Evolutionary conservation across 2,888 invertebrate genomes (phyloP), one percentile per base, ranked within the genome.

Genomic region (Sinohyriopsis cumingii): DNA sequence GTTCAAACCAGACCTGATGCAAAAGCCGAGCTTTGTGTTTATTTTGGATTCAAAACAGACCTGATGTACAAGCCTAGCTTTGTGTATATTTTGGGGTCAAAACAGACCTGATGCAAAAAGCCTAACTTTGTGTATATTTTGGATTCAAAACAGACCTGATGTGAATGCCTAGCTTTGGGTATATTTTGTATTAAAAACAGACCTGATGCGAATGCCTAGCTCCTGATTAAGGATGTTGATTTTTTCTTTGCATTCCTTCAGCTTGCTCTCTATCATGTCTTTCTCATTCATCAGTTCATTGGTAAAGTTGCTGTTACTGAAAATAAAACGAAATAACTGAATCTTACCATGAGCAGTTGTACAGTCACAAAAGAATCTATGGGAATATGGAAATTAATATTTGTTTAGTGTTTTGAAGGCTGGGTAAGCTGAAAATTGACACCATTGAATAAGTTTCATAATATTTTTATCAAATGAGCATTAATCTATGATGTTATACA

Each of bases 21-120:
- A 96, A 91, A 97, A 96, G 87, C 97, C 96, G 67, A 99, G 92
- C 89, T 99, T n/a, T n/a, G n/a, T 55, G 20, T 59, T 22, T 22
- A 64, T 60, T 5, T 24, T 59, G 18, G 62, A 15, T 45, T 45
- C 5, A 15, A 45, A 45, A 45, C 65, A 57, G 59, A 97, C 79
- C 96, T 95, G 81, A 99, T 93, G 95, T 97, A 96, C 91, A 97
- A 96, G 87, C 97, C 96, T 67, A 99, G 92, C 89, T 99, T n/a
- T n/a, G n/a, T n/a, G 20, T 59, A 33, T 22, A 64, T 60, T 5
- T 24, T 59, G 18, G 62, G 3, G 12, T 45, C 5, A 15, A 45
- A 45, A 45, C 65, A 57, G 59, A 97, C 79, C 96, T 95, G 81
- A 99, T 93, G 95, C 97, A 96, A 91, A 97, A n/a, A n/a, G n/a